Conservation (phyloP, 2,888 invertebrate genomes). For the Elysia crispata region DNA sequence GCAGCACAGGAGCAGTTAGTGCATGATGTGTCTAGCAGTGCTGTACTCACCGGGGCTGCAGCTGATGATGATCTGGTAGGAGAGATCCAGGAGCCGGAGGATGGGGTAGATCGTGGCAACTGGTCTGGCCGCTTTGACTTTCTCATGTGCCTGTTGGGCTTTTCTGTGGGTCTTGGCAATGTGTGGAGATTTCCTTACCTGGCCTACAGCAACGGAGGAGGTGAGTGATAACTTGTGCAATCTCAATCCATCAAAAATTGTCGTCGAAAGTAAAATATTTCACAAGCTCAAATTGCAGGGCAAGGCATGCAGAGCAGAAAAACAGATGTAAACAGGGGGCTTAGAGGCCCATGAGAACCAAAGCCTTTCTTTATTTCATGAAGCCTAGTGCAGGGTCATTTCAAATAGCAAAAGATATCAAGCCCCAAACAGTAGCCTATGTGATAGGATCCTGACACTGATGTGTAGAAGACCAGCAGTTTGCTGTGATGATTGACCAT, state of each 20-base stretch:
- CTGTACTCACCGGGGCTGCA: conserved; percentile 63
- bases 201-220: conserved; percentile 75
- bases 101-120: conserved; percentile 68
- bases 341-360: too few species aligned
- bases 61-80: conserved; percentile 69
- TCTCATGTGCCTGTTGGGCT: conserved; percentile 73
- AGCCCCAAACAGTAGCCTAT: too few species aligned
- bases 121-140: conserved; percentile 71
- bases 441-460: too few species aligned
- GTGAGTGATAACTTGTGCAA: conserved; percentile 53
- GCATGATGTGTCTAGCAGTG: conserved; percentile 72
- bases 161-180: conserved; percentile 72
- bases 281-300: too few species aligned
- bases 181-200: conserved; percentile 83
- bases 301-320: too few species aligned
- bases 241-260: not conserved
- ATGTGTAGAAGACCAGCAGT: too few species aligned
- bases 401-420: too few species aligned
- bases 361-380: too few species aligned
- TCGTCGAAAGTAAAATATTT: not conserved
- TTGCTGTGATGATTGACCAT: too few species aligned
- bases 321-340: too few species aligned
- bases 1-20: conserved; percentile 57
- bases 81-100: conserved; percentile 50
- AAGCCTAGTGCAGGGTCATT: too few species aligned